Evolutionary conservation across 2,797 vertebrate genomes (phyloP).

Genomic region (Pseudochirops cupreus): DNA sequence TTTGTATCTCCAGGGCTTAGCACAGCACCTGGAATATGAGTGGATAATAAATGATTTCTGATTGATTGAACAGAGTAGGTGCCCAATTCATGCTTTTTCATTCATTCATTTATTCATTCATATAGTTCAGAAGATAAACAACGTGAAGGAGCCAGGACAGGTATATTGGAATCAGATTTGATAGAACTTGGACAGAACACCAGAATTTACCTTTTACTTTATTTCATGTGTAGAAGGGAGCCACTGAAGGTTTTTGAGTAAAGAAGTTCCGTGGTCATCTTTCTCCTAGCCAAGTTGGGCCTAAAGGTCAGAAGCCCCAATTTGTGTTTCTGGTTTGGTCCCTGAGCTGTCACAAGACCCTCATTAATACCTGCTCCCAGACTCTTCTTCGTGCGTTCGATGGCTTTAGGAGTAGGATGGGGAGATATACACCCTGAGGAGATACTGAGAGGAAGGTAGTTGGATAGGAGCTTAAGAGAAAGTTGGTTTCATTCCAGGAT

Average conservation of each 20-base stretch:
- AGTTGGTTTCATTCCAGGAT: background rate
- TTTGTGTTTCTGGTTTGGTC: background rate
- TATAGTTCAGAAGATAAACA: background rate
- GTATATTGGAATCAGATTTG: background rate
- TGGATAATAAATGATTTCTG: background rate
- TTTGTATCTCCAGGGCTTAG: background rate
- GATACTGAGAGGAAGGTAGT: background rate
- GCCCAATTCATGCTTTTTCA: background rate
- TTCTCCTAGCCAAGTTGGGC: background rate
- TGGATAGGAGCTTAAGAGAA: background rate
- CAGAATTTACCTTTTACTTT: background rate
- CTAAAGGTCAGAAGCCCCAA: background rate
- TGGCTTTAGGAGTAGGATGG: background rate
- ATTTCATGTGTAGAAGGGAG: background rate
- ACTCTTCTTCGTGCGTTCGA: background rate
- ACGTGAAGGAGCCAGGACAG: background rate
- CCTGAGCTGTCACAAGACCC: background rate
- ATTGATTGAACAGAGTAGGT: background rate
- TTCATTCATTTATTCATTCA: background rate
- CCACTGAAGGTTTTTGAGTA: background rate
- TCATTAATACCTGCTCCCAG: background rate
- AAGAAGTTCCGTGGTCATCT: background rate
- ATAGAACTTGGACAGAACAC: background rate
- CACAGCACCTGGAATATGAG: background rate
- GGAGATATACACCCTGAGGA: background rate